Evolutionary conservation across 2,888 invertebrate genomes (phyloP).

Genomic region (Salticus scenicus): DNA sequence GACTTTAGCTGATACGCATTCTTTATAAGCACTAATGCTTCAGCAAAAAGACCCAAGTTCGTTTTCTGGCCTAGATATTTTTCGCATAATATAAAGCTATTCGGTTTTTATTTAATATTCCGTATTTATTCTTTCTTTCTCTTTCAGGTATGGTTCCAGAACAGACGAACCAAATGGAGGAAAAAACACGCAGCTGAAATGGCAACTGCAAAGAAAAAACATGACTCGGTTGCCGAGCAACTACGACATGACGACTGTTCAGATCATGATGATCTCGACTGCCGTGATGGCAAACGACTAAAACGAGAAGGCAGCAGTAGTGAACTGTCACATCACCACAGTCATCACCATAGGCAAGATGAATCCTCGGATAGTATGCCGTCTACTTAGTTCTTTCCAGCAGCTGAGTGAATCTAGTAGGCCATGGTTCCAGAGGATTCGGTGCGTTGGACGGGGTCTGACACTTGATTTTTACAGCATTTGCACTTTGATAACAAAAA

Average conservation of each 20-base stretch:
- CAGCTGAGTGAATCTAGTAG: conserved; percentile 66
- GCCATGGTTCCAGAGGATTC: conserved; percentile 62
- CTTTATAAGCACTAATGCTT: too few species aligned
- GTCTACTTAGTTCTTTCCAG: conserved; percentile 67
- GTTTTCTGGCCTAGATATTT: too few species aligned
- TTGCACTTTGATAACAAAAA: neutral
- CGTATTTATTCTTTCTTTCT: neutral
- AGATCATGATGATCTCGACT: conserved; percentile 61
- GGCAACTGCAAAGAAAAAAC: conserved; percentile 97
- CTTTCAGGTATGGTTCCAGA: conserved; percentile 99
- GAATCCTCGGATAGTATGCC: conserved; percentile 67
- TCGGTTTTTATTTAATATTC: too few species aligned
- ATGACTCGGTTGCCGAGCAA: conserved; percentile 79
- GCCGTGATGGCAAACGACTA: conserved; percentile 38
- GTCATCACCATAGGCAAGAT: conserved; percentile 47
- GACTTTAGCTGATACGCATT: too few species aligned
- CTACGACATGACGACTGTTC: conserved; percentile 60
- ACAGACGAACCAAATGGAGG: conserved; percentile 99
- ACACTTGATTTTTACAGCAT: neutral
- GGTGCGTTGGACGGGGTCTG: neutral
- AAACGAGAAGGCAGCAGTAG: conserved; percentile 26
- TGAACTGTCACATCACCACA: conserved; percentile 39
- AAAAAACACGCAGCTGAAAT: conserved; percentile 99
- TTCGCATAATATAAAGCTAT: too few species aligned
- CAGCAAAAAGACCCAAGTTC: too few species aligned